Conservation (phyloP, 2,888 invertebrate genomes). For the Dasypogon diadema region DNA sequence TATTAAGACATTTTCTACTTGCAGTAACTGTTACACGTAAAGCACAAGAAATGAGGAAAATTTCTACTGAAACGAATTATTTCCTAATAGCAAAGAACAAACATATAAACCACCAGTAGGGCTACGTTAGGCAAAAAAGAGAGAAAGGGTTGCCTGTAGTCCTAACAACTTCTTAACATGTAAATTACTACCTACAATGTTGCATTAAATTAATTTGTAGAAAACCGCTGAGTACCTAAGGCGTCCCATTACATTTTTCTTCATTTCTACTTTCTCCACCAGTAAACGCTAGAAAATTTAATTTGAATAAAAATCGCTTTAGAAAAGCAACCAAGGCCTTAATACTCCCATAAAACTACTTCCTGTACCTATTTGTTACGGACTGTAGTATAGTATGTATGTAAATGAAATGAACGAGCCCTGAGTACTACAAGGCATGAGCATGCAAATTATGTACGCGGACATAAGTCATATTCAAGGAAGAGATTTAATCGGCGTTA, state of each 20-base stretch:
- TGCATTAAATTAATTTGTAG: neutral
- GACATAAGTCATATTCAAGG: neutral
- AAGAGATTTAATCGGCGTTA: constrained; percentile 18
- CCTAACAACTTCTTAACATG: neutral
- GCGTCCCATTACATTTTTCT: neutral
- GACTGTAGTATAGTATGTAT: neutral
- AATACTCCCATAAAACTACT: constrained; percentile 30
- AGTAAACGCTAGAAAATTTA: neutral
- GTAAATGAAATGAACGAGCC: neutral
- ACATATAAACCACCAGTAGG: too few species aligned
- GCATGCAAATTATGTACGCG: constrained; percentile 24
- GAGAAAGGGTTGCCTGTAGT: too few species aligned
- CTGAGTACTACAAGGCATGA: neutral
- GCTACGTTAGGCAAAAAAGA: too few species aligned
- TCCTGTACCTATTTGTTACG: constrained; percentile 42
- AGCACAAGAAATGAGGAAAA: too few species aligned
- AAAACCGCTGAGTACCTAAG: neutral
- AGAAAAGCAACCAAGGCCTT: constrained; percentile 25
- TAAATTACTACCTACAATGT: neutral
- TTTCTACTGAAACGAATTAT: too few species aligned
- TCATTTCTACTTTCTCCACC: neutral
- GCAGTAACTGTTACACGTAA: too few species aligned
- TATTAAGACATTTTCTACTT: too few species aligned
- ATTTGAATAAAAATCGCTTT: constrained; percentile 15
- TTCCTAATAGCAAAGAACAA: too few species aligned